A percentile compares a stretch with the other conserved stretches of the same genome.
These are phyloP conservation scores for Melanotaenia nigrans DNA, from an alignment of 2,797 vertebrate species.

Conservation along the genomic window DNA sequence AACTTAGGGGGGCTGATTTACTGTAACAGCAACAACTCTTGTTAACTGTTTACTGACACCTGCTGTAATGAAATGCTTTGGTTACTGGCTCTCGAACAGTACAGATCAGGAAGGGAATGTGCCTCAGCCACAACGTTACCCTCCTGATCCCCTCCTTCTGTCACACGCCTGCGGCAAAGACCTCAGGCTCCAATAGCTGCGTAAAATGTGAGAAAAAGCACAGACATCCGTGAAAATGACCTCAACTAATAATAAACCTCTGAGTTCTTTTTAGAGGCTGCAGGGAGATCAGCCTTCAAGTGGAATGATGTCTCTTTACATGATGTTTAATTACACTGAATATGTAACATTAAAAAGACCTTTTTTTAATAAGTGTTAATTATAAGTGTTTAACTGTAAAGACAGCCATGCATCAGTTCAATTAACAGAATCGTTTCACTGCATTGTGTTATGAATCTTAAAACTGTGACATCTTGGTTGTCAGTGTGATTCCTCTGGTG, in stretches of 20 bases:
- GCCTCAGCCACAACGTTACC: background rate
- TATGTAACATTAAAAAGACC: background rate
- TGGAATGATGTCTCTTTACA: background rate
- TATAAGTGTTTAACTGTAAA: background rate
- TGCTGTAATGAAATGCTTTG: background rate
- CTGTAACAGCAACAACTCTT: background rate
- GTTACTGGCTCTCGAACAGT: background rate
- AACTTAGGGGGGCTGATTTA: background rate
- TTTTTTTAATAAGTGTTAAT: background rate
- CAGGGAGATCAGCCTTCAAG: background rate
- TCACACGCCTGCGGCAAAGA: conserved; percentile 7
- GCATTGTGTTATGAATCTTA: background rate
- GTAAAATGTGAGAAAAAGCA: conserved; percentile 45
- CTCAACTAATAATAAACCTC: conserved; percentile 31
- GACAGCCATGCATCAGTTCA: background rate
- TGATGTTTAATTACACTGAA: background rate
- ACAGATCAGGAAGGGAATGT: background rate
- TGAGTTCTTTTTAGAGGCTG: conserved; percentile 10
- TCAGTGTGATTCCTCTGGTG: too few species aligned
- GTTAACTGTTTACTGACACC: background rate
- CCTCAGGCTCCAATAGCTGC: conserved; percentile 13
- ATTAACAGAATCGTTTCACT: background rate
- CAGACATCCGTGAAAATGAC: conserved; percentile 51
- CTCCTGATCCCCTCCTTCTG: conserved; percentile 13
- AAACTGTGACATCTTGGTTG: background rate